Conservation (phyloP, 2,888 invertebrate genomes). For the Exocentrus adspersus region DNA sequence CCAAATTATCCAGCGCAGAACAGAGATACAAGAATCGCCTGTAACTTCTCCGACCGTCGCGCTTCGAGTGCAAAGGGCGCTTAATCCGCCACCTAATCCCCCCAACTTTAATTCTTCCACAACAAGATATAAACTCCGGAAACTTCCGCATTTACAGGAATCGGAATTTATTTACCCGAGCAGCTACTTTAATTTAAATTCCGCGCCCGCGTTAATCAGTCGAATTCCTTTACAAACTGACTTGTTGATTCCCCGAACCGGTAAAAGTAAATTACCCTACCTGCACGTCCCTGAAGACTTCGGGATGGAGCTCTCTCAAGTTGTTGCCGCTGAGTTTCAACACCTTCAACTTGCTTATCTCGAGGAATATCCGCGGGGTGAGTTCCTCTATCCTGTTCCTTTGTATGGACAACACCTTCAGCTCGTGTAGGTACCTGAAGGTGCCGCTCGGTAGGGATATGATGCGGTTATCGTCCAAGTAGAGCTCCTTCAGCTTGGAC, state of each 20-base stretch:
- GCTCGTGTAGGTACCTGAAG: slow-evolving; percentile 71
- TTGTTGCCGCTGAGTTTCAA: slow-evolving; percentile 83
- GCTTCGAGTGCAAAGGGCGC: too few species aligned
- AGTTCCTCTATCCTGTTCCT: slow-evolving; percentile 76
- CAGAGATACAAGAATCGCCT: too few species aligned
- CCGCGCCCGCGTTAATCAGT: not conserved
- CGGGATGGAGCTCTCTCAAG: slow-evolving; percentile 77
- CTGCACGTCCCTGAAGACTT: slow-evolving; percentile 78
- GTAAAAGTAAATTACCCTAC: slow-evolving; percentile 56
- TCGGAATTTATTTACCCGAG: slow-evolving; percentile 22
- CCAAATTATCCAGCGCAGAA: too few species aligned
- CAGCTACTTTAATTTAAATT: slow-evolving; percentile 23
- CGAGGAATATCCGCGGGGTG: slow-evolving; percentile 77
- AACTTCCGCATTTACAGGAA: not conserved
- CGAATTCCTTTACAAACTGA: slow-evolving; percentile 8
- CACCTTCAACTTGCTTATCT: slow-evolving; percentile 75
- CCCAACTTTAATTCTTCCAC: not conserved
- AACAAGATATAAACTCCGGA: not conserved
- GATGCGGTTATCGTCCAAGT: slow-evolving; percentile 81
- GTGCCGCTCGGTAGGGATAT: slow-evolving; percentile 81
- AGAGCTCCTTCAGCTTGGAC: slow-evolving; percentile 74
- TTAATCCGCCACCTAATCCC: too few species aligned
- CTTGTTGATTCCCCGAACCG: slow-evolving; percentile 17
- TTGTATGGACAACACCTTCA: slow-evolving; percentile 73
- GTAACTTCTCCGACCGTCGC: too few species aligned